phyloP scores from a whole-genome alignment of 2,888 invertebrate genomes.

The Choreutis nemorana region DNA sequence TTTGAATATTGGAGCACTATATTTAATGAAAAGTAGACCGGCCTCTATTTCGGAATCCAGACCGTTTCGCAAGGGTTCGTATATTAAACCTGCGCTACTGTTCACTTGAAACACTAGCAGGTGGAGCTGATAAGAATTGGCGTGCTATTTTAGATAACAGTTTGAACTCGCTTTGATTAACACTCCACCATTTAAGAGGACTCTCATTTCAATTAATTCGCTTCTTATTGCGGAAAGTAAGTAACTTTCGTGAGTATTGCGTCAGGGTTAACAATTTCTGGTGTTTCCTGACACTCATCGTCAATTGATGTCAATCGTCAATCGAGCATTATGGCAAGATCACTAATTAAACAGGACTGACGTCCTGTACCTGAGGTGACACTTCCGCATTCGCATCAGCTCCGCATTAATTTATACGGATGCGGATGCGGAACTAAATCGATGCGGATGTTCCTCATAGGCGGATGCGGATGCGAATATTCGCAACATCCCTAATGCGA shows the following conservation, averaged over 20 bases:
- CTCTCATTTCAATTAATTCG: constrained; percentile 11
- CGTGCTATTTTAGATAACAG: no score
- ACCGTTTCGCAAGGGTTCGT: constrained; percentile 8
- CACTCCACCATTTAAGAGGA: no score
- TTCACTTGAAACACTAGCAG: constrained; percentile 15
- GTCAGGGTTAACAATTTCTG: no score
- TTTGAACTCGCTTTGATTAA: no score
- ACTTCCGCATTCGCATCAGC: constrained; percentile 5
- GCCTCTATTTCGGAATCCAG: background rate
- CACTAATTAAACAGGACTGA: no score
- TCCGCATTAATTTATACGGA: constrained; percentile 9
- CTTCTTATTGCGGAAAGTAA: no score
- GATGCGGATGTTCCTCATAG: constrained; percentile 10
- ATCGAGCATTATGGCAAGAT: no score
- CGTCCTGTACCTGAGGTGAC: no score
- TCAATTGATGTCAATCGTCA: no score
- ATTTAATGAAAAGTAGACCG: background rate
- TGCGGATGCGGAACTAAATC: constrained; percentile 7
- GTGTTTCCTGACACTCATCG: no score
- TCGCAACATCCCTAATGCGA: constrained; percentile 9
- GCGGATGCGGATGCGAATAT: constrained; percentile 10
- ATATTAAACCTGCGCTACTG: constrained; percentile 12
- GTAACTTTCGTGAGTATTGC: no score
- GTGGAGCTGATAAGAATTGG: constrained; percentile 11
- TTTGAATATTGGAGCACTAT: no score